Evolutionary conservation across 1,140 invertebrate species (phyloP).

Genomic region (Lerema accius): DNA sequence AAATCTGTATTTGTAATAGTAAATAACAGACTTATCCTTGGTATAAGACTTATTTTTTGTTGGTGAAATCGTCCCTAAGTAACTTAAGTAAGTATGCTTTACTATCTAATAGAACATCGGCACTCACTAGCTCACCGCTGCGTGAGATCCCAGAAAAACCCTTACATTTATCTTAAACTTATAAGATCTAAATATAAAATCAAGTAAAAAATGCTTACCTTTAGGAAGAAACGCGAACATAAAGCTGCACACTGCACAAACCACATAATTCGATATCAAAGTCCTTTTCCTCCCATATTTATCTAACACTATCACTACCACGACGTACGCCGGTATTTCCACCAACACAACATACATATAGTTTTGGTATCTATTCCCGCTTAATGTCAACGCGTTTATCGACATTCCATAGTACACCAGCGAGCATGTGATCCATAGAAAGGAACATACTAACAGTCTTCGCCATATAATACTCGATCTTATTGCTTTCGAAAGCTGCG

Average conservation of each 20-base stretch:
- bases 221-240: conserved; percentile 75
- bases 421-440: conserved; percentile 88
- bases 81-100: no score
- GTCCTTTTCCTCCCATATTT: conserved; percentile 85
- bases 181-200: no score
- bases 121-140: no score
- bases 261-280: conserved; percentile 64
- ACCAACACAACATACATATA: conserved; percentile 87
- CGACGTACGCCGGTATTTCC: conserved; percentile 89
- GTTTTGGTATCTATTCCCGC: conserved; percentile 86
- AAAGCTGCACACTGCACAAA: conserved; percentile 66
- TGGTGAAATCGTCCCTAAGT: no score
- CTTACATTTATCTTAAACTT: no score
- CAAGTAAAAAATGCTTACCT: no score
- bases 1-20: no score
- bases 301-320: conserved; percentile 86
- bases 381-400: conserved; percentile 90
- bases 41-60: no score
- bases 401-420: conserved; percentile 93
- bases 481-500: conserved; percentile 70
- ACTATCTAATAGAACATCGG: no score
- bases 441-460: conserved; percentile 86
- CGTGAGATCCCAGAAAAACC: no score
- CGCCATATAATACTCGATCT: conserved; percentile 85
- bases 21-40: no score